Conservation (phyloP, 2,888 invertebrate genomes). For the Xestia ashworthii region DNA sequence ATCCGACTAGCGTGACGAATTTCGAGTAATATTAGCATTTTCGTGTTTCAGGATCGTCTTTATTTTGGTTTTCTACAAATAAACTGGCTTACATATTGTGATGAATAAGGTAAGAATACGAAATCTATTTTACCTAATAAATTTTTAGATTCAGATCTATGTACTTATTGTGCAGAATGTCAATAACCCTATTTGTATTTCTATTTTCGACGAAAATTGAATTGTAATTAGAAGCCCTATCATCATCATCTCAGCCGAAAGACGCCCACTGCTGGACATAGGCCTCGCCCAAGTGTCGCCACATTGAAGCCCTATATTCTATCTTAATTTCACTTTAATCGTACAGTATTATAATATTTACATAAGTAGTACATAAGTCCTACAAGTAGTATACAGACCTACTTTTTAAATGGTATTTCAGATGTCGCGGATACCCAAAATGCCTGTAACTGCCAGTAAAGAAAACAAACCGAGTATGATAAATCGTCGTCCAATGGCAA, state of each 20-base stretch:
- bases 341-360: neutral
- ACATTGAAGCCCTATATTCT: neutral
- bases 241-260: no score
- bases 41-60: conserved; percentile 39
- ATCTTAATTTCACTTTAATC: neutral
- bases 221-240: neutral
- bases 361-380: accelerated
- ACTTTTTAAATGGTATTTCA: conserved; percentile 68
- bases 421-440: conserved; percentile 88
- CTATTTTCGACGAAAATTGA: neutral
- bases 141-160: neutral
- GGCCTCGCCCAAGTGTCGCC: no score
- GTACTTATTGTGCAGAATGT: neutral
- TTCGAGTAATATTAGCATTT: conserved; percentile 8
- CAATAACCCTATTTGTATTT: neutral
- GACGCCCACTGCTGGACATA: no score
- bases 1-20: conserved; percentile 8
- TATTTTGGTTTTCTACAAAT: conserved; percentile 5
- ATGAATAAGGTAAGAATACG: conserved; percentile 53
- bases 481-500: conserved; percentile 74
- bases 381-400: neutral
- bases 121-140: neutral
- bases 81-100: conserved; percentile 40
- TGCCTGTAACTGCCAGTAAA: conserved; percentile 79
- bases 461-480: conserved; percentile 82